Evolutionary conservation across 2,113 vertebrate genomes (phyloP).

Genomic region (Microcebus griseorufus): DNA sequence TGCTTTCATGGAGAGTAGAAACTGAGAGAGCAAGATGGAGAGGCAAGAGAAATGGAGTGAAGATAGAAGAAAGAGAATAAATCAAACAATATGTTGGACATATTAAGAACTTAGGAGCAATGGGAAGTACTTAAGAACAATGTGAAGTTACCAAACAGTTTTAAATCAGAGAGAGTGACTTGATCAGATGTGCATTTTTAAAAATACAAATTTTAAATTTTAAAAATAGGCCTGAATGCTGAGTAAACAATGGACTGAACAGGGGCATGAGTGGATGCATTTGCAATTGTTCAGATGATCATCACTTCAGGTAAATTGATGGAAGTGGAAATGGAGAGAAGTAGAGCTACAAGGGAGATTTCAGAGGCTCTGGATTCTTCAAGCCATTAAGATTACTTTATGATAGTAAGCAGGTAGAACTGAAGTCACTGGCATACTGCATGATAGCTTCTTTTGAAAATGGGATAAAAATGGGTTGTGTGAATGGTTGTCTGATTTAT

Average conservation of each 20-base stretch:
- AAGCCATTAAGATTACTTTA: neutral
- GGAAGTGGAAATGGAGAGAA: neutral
- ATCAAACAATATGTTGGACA: neutral
- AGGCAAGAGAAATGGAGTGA: neutral
- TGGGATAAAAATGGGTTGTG: neutral
- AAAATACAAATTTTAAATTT: neutral
- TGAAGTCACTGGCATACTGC: constrained; percentile 18
- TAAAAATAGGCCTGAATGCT: neutral
- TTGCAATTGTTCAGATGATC: neutral
- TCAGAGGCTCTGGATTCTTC: neutral
- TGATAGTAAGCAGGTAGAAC: constrained; percentile 28
- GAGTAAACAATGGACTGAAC: neutral
- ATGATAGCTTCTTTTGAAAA: constrained; percentile 43
- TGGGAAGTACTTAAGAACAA: neutral
- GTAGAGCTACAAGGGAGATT: neutral
- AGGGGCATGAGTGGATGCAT: neutral
- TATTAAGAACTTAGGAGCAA: neutral
- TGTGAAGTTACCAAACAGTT: neutral
- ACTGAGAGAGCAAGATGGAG: neutral
- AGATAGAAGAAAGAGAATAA: neutral
- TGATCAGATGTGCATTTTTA: neutral
- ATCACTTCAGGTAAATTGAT: neutral
- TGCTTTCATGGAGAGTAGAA: neutral
- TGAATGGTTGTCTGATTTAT: constrained; percentile 26
- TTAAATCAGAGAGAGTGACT: neutral